A percentile compares a stretch with the other conserved stretches of the same genome.
Evolutionary conservation across 2,797 vertebrate genomes (phyloP).

Genomic region (Microhierax caerulescens): DNA sequence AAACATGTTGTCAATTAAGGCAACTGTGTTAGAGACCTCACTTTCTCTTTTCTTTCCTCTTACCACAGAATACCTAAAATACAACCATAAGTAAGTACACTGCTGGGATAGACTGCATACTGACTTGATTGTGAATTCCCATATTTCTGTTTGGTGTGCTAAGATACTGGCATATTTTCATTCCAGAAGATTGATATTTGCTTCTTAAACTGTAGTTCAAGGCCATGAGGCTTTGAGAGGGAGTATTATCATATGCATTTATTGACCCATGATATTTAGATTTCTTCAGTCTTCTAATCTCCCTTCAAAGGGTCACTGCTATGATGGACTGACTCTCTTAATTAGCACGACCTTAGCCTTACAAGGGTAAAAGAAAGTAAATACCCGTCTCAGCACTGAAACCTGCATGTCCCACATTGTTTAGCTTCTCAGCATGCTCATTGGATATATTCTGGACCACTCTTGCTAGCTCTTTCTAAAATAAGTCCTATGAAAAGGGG

Average conservation of each 20-base stretch:
- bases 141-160: not conserved
- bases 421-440: not conserved
- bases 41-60: rapidly evolving
- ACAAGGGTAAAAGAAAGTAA: not conserved
- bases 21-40: not conserved
- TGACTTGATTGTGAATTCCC: not conserved
- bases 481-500: not conserved
- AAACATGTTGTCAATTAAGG: not conserved
- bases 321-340: not conserved
- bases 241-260: not conserved
- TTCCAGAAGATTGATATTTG: not conserved
- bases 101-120: not conserved
- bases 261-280: not conserved
- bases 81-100: not conserved
- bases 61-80: not conserved
- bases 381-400: not conserved
- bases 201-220: not conserved
- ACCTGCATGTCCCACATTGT: not conserved
- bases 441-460: not conserved
- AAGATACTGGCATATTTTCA: not conserved
- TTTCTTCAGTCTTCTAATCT: not conserved
- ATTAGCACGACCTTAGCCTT: not conserved
- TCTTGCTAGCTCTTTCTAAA: not conserved
- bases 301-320: not conserved
- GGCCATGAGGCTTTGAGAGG: not conserved